These are phyloP conservation scores for Gobio occitaniae DNA, from an alignment of 2,797 vertebrate species.

Conservation along the genomic window DNA sequence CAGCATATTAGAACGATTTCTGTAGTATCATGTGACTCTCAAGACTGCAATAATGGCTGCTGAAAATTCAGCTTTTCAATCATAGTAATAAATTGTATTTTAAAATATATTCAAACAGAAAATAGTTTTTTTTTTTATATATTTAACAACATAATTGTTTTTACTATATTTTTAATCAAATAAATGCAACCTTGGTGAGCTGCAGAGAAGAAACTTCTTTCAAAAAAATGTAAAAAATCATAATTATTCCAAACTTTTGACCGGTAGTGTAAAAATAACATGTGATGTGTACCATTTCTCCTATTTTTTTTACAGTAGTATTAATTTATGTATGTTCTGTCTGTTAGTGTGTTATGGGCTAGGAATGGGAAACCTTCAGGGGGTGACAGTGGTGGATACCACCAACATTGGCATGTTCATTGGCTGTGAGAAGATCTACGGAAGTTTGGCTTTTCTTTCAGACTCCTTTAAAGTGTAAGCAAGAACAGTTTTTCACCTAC, in stretches of 20 bases:
- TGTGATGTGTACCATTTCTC: neutral
- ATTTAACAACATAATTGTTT: no score
- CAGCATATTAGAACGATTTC: no score
- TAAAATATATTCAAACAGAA: no score
- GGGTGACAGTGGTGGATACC: slow-evolving; percentile 80
- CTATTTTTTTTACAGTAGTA: neutral
- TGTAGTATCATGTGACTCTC: no score
- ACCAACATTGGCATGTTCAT: slow-evolving; percentile 87
- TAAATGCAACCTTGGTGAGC: no score
- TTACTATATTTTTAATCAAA: no score
- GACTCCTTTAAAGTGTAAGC: slow-evolving; percentile 89
- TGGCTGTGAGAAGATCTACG: slow-evolving; percentile 92
- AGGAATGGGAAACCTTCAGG: slow-evolving; percentile 86
- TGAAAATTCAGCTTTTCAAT: no score
- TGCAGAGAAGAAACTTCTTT: no score
- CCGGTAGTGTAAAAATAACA: neutral
- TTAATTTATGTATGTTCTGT: slow-evolving; percentile 5
- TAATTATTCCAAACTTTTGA: neutral
- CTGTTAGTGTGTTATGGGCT: slow-evolving; percentile 90
- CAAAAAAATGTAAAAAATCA: neutral
- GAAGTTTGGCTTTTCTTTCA: slow-evolving; percentile 88
- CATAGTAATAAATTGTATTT: no score
- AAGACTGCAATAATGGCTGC: no score
- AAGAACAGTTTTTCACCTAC: neutral
- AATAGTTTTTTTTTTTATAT: no score